phyloP scores from a whole-genome alignment of 2,113 vertebrate species.

The Sorex fumeus region DNA sequence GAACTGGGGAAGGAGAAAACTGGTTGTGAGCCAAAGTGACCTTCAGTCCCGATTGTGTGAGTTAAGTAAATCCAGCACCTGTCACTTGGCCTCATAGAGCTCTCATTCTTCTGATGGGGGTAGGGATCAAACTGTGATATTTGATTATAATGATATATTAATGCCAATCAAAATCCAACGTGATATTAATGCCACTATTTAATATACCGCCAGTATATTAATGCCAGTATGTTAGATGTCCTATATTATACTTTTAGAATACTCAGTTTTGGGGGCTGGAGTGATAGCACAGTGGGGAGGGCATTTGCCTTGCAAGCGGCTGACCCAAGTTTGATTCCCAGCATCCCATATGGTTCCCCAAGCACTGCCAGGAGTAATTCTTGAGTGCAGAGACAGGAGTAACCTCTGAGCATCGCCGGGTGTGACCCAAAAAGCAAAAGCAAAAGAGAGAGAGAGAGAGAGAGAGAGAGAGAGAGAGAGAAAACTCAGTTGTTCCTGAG shows the following conservation, averaged over 20 bases:
- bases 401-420: no score
- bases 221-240: neutral
- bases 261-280: neutral
- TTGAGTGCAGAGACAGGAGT: no score
- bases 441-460: no score
- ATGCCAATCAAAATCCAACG: no score
- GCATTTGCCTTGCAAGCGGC: no score
- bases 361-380: no score
- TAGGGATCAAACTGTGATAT: neutral
- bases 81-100: neutral
- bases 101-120: constrained; percentile 3
- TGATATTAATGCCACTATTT: neutral
- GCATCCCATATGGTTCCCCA: no score
- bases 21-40: neutral
- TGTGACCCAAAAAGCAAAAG: no score
- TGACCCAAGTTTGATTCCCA: no score
- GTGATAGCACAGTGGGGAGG: no score
- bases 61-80: constrained; percentile 3
- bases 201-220: neutral
- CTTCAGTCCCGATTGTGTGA: neutral
- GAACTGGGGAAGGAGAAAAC: neutral
- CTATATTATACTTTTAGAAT: neutral
- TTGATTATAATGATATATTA: no score
- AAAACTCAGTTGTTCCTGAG: constrained; percentile 9
- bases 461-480: no score